Percentiles rank a stretch among this genome's conserved stretches.
phyloP scores from a whole-genome alignment of 2,113 vertebrate genomes.

The Eclectus roratus region DNA sequence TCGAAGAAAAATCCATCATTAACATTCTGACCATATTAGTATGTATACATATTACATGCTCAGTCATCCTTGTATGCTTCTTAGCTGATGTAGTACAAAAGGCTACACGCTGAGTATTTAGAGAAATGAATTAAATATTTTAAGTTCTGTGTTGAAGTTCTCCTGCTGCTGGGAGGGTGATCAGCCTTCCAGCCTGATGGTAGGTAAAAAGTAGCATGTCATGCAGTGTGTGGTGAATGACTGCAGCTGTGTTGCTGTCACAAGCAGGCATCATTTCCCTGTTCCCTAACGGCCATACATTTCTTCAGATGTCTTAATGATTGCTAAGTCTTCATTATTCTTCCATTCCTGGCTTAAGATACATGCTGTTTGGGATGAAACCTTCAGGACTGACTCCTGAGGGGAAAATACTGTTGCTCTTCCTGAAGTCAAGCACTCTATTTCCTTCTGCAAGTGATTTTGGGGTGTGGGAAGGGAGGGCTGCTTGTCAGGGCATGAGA shows the following conservation, averaged over 20 bases:
- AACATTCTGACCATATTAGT: not conserved
- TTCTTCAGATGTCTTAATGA: not conserved
- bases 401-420: not conserved
- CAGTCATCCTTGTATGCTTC: not conserved
- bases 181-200: not conserved
- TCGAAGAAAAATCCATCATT: not conserved
- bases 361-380: not conserved
- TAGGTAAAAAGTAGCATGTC: not conserved
- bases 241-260: not conserved
- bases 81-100: not conserved
- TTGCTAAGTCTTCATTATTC: not conserved
- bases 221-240: not conserved
- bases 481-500: not conserved
- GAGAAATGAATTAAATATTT: not conserved
- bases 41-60: not conserved
- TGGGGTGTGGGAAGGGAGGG: not conserved
- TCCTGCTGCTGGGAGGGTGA: not conserved
- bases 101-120: not conserved
- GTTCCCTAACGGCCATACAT: not conserved
- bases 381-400: not conserved
- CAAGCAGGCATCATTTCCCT: not conserved
- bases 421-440: not conserved
- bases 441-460: not conserved
- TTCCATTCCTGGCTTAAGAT: not conserved
- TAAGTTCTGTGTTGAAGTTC: not conserved